phyloP scores from a whole-genome alignment of 2,797 vertebrate genomes.

The Falco naumanni region DNA sequence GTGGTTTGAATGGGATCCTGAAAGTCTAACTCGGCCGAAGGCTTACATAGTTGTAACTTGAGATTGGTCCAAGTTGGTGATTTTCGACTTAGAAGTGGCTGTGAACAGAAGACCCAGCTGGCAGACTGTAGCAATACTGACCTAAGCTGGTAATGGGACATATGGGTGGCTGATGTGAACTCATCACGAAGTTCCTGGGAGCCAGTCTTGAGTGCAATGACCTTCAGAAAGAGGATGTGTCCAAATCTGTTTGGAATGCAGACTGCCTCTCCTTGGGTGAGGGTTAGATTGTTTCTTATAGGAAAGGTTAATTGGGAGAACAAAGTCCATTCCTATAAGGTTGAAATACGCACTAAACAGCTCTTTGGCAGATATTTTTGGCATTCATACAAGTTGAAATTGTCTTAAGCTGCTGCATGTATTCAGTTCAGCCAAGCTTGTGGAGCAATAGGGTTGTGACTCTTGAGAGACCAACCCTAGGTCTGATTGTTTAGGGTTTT shows the following conservation, averaged over 20 bases:
- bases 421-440: not conserved
- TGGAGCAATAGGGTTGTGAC: not conserved
- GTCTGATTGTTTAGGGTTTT: not conserved
- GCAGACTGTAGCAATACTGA: not conserved
- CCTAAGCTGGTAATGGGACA: not conserved
- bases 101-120: not conserved
- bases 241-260: not conserved
- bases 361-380: not conserved
- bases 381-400: not conserved
- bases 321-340: not conserved
- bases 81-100: slow-evolving; percentile 26
- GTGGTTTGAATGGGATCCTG: slow-evolving; percentile 59
- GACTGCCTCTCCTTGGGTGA: not conserved
- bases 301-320: not conserved
- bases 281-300: not conserved
- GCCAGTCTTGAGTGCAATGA: not conserved
- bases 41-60: slow-evolving; percentile 3
- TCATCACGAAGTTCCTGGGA: not conserved
- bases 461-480: not conserved
- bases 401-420: not conserved
- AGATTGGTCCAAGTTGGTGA: slow-evolving; percentile 8
- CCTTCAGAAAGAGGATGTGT: not conserved
- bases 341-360: not conserved
- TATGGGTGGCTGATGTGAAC: not conserved
- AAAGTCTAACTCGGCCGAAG: not conserved